A percentile compares a stretch with the other conserved stretches of the same genome.
Conservation (phyloP, 1,140 invertebrate species). For the Ceratoteleas bidentatus region DNA sequence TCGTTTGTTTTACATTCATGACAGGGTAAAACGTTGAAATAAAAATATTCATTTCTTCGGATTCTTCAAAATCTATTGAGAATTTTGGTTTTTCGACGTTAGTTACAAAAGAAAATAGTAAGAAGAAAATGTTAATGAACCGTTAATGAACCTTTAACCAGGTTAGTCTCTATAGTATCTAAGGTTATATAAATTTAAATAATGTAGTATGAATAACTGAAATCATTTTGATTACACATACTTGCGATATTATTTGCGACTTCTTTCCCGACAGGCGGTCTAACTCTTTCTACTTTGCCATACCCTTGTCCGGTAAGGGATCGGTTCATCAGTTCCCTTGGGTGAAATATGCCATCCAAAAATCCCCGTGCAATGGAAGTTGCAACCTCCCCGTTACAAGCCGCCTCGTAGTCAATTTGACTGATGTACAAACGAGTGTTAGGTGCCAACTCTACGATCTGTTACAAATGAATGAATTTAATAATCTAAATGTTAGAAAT, state of each 20-base stretch:
- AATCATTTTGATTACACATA: too few relatives aligned
- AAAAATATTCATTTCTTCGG: too few relatives aligned
- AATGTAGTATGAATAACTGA: background rate
- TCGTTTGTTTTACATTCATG: too few relatives aligned
- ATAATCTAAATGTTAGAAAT: too few relatives aligned
- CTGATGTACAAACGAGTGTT: background rate
- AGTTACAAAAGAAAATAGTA: too few relatives aligned
- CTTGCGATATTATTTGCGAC: conserved; percentile 1
- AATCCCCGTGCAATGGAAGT: background rate
- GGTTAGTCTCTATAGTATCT: too few relatives aligned
- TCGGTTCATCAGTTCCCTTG: background rate
- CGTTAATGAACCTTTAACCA: too few relatives aligned
- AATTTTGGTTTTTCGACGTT: too few relatives aligned
- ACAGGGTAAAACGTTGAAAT: too few relatives aligned
- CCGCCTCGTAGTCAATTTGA: background rate
- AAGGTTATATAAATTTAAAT: background rate
- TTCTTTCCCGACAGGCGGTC: conserved; percentile 1
- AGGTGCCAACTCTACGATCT: conserved; percentile 8
- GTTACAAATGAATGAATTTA: background rate
- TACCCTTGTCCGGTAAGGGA: conserved; percentile 13
- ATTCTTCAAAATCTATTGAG: too few relatives aligned
- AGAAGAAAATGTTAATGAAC: too few relatives aligned
- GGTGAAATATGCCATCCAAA: conserved; percentile 13
- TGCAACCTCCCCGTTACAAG: background rate
- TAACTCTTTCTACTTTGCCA: background rate